Evolutionary conservation across 2,113 vertebrate species (phyloP), one percentile per base, ranked within the genome.

Genomic region (Stegostoma tigrinum): DNA sequence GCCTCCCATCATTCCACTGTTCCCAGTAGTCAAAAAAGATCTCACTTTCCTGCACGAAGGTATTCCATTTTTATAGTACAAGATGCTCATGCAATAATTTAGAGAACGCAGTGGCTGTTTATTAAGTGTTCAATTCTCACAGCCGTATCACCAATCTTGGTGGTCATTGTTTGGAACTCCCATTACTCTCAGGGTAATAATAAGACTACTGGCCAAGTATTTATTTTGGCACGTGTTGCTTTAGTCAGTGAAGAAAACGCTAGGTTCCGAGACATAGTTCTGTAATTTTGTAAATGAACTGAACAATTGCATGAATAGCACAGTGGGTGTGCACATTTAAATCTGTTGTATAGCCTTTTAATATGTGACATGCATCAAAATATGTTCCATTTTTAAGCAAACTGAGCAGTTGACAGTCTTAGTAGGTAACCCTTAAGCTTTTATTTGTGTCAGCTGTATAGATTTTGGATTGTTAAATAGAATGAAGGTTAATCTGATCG

Each of bases 31-130:
- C 97, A 99, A 99, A 98, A 99, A 99, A 97, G 99, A 99, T 96
- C 99, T 99, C 97, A 99, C 99, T 7, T 99, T 99, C 97, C 98
- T 99, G 38, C 99, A 99, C 55, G 99, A 99, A 98, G 99, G 99
- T 99, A 97, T 34, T 96, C 95, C 93, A 96, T 52, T 27, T 96
- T 61, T 83, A 96, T 70, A 95, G 94, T 95, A 38, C 15, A 27
- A 72, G 45, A 30, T 95, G 45, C 68, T 95, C 94, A 45, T 95
- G 45, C 45, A 95, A 95, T 72, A 95, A 72, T 72, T 95, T 24
- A 48, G 38, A 45, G 67, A 24, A 52, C 10, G 14, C 27, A 34
- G 24, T 72, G 68, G 64, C 87, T 91, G 87, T 30, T 64, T 91
- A 34, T 64, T 91, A 91, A 91, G 30, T 91, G 87, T 91, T 91